Evolutionary conservation across 1,140 invertebrate species (phyloP).

Genomic region (Sipha flava): DNA sequence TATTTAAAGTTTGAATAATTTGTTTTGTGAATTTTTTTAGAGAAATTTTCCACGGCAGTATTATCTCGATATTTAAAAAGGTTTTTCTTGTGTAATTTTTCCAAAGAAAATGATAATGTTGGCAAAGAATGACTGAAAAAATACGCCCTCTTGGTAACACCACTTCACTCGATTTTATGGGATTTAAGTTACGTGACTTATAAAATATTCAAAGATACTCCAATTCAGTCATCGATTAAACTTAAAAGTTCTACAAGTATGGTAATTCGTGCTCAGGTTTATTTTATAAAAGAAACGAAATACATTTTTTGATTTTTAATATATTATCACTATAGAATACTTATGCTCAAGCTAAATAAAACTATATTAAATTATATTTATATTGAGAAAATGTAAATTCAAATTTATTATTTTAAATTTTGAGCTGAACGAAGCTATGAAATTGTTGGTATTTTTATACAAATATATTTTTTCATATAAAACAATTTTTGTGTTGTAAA

Average conservation of each 20-base stretch:
- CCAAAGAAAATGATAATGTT: background rate
- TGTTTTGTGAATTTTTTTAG: too few relatives aligned
- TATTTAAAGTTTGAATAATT: too few relatives aligned
- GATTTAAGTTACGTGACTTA: background rate
- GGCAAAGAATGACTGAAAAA: background rate
- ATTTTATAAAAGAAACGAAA: background rate
- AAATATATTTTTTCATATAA: too few relatives aligned
- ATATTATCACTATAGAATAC: too few relatives aligned
- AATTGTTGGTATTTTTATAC: too few relatives aligned
- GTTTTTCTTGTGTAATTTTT: background rate
- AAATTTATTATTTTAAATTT: too few relatives aligned
- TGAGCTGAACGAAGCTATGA: too few relatives aligned
- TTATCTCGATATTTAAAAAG: background rate
- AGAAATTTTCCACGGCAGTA: background rate
- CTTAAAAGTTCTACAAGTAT: background rate
- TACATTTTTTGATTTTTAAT: too few relatives aligned
- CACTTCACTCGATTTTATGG: background rate
- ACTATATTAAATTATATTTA: too few relatives aligned
- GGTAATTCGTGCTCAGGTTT: background rate
- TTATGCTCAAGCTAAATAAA: too few relatives aligned
- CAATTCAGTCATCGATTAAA: background rate
- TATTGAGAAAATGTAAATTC: too few relatives aligned
- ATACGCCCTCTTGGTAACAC: background rate
- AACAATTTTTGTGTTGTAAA: too few relatives aligned
- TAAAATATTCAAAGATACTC: slow-evolving; percentile 1